A percentile compares a stretch with the other conserved stretches of the same genome.
Evolutionary conservation across 2,797 vertebrate genomes (phyloP).

Genomic region (Acipenser ruthenus): DNA sequence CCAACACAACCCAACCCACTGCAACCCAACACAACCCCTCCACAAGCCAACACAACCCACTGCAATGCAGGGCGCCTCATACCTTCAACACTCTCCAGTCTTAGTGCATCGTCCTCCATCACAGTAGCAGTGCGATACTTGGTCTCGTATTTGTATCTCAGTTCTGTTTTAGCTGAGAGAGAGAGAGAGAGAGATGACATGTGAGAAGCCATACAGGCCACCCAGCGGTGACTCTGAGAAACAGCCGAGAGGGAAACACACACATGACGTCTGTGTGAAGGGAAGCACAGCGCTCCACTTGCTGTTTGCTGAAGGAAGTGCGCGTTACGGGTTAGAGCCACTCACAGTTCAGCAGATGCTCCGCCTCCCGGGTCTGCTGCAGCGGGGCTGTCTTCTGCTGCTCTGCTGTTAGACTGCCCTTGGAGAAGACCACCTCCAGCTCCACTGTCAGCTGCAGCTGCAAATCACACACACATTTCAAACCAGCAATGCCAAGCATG

Average conservation of each 20-base stretch:
- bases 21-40: too few species aligned
- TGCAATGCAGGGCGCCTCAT: not conserved
- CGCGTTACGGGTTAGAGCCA: too few species aligned
- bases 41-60: not conserved
- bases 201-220: not conserved
- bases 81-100: conserved; percentile 61
- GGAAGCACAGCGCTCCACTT: too few species aligned
- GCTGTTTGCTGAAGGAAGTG: too few species aligned
- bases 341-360: conserved; percentile 69
- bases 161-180: conserved; percentile 55
- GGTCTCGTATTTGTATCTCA: conserved; percentile 70
- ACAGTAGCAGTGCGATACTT: conserved; percentile 67
- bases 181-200: not conserved
- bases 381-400: conserved; percentile 76
- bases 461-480: conserved; percentile 1
- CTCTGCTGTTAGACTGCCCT: conserved; percentile 69
- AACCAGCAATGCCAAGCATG: not conserved
- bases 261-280: too few species aligned
- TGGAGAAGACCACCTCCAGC: conserved; percentile 74
- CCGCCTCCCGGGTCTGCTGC: conserved; percentile 58
- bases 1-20: too few species aligned
- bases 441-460: conserved; percentile 79
- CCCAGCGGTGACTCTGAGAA: not conserved
- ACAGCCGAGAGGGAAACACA: not conserved
- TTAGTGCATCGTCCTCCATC: conserved; percentile 74